Evolutionary conservation across 2,797 vertebrate species (phyloP).

Genomic region (Typhlichthys eigenmanni): DNA sequence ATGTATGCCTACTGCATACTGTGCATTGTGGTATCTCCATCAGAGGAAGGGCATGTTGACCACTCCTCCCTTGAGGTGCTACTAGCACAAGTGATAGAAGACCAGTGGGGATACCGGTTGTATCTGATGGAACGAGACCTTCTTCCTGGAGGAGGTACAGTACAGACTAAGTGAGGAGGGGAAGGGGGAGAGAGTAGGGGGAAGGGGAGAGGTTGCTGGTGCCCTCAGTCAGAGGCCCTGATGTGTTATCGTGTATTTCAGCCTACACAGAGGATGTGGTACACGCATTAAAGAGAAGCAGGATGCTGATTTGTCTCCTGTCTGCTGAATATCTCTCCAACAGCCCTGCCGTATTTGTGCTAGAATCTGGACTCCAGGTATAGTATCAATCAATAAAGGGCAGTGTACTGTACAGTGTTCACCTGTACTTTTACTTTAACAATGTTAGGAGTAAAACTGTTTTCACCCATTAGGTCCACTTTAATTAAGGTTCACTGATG

Average conservation of each 20-base stretch:
- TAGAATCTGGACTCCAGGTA: constrained; percentile 80
- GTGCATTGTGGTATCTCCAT: constrained; percentile 15
- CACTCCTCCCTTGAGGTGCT: constrained; percentile 55
- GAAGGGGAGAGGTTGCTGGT: background rate
- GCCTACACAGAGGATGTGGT: constrained; percentile 87
- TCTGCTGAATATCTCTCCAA: constrained; percentile 78
- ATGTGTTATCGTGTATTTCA: constrained; percentile 55
- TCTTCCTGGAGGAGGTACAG: constrained; percentile 86
- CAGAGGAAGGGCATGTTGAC: constrained; percentile 1
- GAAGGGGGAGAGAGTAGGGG: background rate
- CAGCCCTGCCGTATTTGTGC: constrained; percentile 80
- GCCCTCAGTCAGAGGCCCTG: background rate
- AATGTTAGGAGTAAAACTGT: no score
- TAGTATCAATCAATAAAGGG: background rate
- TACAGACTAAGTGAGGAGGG: constrained; percentile 16
- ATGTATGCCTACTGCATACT: background rate
- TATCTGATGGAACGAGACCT: constrained; percentile 88
- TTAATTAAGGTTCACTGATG: background rate
- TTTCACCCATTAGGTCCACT: no score
- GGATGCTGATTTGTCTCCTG: constrained; percentile 83
- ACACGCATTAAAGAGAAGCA: constrained; percentile 79
- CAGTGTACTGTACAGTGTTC: background rate
- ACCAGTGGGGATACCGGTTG: constrained; percentile 82
- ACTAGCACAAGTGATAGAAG: constrained; percentile 83
- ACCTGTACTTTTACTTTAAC: no score